Conservation (phyloP, 2,797 vertebrate genomes). For the Cyclopterus lumpus region DNA sequence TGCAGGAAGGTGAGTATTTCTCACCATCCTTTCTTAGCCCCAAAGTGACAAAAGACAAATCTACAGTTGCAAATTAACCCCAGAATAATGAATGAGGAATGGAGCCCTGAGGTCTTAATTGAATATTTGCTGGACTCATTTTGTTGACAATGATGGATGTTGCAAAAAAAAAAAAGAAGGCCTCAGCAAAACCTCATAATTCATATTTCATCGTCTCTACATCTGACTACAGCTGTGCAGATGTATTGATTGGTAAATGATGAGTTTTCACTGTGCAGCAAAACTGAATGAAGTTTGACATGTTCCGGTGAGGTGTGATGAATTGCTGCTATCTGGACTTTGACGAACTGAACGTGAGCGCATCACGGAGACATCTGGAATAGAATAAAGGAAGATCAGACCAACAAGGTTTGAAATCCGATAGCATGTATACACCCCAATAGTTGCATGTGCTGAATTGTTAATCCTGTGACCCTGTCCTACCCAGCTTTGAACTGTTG, state of each 20-base stretch:
- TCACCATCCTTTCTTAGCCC: slow-evolving; percentile 72
- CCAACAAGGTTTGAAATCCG: slow-evolving; percentile 20
- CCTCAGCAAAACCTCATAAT: slow-evolving; percentile 78
- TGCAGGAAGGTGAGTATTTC: slow-evolving; percentile 67
- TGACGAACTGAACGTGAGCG: slow-evolving; percentile 41
- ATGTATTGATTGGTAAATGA: slow-evolving; percentile 80
- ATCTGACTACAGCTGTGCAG: slow-evolving; percentile 74
- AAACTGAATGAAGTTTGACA: slow-evolving; percentile 75
- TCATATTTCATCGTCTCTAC: slow-evolving; percentile 75
- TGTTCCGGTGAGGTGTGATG: slow-evolving; percentile 66
- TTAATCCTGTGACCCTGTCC: slow-evolving; percentile 7
- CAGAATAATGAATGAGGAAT: slow-evolving; percentile 82
- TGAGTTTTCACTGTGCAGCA: slow-evolving; percentile 79
- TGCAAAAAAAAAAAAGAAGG: slow-evolving; percentile 68
- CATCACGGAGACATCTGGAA: slow-evolving; percentile 31
- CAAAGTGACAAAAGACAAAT: slow-evolving; percentile 85
- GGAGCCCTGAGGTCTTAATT: slow-evolving; percentile 76
- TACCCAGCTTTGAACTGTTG: slow-evolving; percentile 12
- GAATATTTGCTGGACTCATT: slow-evolving; percentile 79
- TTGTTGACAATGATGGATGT: slow-evolving; percentile 81
- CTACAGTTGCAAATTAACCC: slow-evolving; percentile 82
- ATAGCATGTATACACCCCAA: not conserved
- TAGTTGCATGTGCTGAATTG: slow-evolving; percentile 2
- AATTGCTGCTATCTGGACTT: slow-evolving; percentile 52
- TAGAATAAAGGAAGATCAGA: slow-evolving; percentile 33